phyloP scores from a whole-genome alignment of 2,113 vertebrate species.

The Pristiophorus japonicus region DNA sequence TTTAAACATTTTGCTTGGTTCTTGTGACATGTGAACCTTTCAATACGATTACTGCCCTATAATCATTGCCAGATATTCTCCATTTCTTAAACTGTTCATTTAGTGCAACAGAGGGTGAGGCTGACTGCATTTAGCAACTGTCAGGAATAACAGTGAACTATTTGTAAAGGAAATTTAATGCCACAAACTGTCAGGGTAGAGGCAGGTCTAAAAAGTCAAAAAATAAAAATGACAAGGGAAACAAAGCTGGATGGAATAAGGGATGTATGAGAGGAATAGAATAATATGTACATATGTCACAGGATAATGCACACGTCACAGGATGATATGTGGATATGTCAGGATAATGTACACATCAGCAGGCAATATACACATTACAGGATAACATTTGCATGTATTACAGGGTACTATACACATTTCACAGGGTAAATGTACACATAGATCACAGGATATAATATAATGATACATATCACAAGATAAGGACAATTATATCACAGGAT shows the following conservation, averaged over 20 bases:
- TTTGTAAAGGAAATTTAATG: background rate
- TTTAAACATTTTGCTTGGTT: background rate
- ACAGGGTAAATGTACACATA: background rate
- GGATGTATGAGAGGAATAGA: background rate
- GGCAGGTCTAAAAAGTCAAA: background rate
- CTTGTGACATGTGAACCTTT: background rate
- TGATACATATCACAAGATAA: conserved; percentile 9
- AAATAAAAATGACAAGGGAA: background rate
- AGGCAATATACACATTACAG: conserved; percentile 27
- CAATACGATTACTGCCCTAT: background rate
- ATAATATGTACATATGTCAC: background rate
- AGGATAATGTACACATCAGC: conserved; percentile 2
- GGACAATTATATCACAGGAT: conserved; percentile 1
- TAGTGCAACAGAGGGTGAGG: background rate
- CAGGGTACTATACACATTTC: too few species aligned
- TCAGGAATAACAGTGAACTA: background rate
- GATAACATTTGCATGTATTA: background rate
- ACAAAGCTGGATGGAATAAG: background rate
- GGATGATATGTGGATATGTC: background rate
- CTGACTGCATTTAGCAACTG: background rate
- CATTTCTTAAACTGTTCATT: background rate
- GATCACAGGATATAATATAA: background rate
- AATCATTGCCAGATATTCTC: background rate
- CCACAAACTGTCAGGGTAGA: background rate
- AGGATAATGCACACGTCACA: background rate